Conservation (phyloP, 2,113 vertebrate species). For the Microtus montanus region DNA sequence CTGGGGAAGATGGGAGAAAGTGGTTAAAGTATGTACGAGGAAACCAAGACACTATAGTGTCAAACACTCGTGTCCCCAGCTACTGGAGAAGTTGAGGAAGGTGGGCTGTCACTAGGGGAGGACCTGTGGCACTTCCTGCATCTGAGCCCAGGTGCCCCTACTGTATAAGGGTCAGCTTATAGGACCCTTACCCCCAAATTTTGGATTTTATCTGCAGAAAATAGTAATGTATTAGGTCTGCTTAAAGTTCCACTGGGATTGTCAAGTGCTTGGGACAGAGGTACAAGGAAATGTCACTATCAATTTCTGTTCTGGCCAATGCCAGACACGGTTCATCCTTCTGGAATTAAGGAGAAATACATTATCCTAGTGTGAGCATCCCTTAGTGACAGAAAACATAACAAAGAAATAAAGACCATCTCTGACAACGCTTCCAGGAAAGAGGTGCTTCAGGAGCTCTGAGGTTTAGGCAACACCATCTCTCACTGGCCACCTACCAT, state of each 20-base stretch:
- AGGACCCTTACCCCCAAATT: neutral
- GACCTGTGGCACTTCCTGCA: neutral
- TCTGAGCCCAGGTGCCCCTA: neutral
- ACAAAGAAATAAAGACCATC: neutral
- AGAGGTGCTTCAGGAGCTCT: neutral
- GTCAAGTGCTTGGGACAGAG: neutral
- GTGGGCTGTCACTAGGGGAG: neutral
- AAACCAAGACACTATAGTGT: neutral
- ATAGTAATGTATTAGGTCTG: slow-evolving; percentile 13
- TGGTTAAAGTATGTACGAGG: neutral
- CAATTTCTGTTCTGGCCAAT: neutral
- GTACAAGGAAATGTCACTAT: neutral
- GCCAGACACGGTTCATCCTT: neutral
- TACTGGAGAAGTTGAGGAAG: neutral
- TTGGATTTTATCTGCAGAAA: slow-evolving; percentile 20
- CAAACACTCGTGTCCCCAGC: neutral
- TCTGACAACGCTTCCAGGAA: neutral
- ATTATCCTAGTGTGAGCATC: neutral
- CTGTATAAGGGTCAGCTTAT: neutral
- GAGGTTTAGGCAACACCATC: rapidly evolving
- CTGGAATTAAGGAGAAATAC: neutral
- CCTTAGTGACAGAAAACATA: neutral
- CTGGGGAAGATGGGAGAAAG: neutral
- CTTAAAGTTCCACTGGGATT: neutral
- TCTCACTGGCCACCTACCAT: rapidly evolving